A percentile compares a stretch with the other conserved stretches of the same genome.
These are phyloP conservation scores for Crax fasciolata DNA, from an alignment of 2,797 vertebrate genomes.

Conservation along the genomic window DNA sequence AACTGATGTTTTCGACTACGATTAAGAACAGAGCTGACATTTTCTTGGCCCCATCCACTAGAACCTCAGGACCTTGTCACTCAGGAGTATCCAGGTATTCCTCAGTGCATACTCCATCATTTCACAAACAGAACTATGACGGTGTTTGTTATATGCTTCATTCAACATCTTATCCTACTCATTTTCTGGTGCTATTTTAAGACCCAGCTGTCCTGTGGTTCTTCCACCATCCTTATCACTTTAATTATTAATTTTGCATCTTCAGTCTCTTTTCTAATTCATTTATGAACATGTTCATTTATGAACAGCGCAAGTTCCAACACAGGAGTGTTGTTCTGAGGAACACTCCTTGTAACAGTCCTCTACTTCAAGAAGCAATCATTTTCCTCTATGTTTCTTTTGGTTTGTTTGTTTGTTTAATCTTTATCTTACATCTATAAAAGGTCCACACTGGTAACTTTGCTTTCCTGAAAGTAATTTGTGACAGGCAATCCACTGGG, in stretches of 20 bases:
- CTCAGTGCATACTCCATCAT: neutral
- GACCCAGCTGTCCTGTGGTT: neutral
- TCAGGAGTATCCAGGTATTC: neutral
- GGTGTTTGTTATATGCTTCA: neutral
- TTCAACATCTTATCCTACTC: neutral
- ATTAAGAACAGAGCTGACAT: neutral
- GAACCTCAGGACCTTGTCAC: neutral
- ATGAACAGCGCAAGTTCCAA: neutral
- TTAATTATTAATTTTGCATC: neutral
- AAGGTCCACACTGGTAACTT: neutral
- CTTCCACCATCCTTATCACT: neutral
- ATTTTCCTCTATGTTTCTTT: neutral
- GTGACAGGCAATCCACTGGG: neutral
- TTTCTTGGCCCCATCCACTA: neutral
- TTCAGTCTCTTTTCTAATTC: neutral
- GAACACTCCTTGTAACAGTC: neutral
- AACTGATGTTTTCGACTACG: neutral
- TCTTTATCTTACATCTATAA: neutral
- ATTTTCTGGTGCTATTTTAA: neutral
- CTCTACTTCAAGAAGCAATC: neutral
- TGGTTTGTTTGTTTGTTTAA: neutral
- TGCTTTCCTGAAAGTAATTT: neutral
- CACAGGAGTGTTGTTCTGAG: neutral
- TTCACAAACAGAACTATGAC: neutral
- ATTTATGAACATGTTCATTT: neutral